Evolutionary conservation across 2,888 invertebrate species (phyloP).

Genomic region (Desoria tigrina): DNA sequence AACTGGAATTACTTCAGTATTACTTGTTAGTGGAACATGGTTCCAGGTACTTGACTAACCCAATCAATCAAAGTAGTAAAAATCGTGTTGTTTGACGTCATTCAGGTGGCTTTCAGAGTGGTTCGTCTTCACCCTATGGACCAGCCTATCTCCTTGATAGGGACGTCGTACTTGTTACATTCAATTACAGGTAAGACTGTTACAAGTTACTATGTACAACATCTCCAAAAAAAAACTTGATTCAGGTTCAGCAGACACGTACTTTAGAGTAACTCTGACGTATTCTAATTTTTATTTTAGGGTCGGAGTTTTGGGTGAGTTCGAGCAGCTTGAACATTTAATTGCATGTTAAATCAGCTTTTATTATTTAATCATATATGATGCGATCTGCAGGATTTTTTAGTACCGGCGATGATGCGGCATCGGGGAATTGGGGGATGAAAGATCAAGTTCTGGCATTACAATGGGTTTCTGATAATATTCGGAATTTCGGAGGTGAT

Average conservation of each 20-base stretch:
- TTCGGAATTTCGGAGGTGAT: constrained; percentile 12
- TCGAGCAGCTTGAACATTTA: too few species aligned
- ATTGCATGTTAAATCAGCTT: too few species aligned
- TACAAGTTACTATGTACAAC: too few species aligned
- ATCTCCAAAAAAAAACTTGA: too few species aligned
- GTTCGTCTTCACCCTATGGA: not conserved
- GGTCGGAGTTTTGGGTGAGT: not conserved
- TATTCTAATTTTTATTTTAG: not conserved
- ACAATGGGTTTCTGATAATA: constrained; percentile 10
- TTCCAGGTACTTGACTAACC: too few species aligned
- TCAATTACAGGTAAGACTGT: constrained; percentile 11
- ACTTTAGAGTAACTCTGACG: too few species aligned
- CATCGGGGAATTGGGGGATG: constrained; percentile 13
- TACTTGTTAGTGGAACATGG: too few species aligned
- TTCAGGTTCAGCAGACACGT: too few species aligned
- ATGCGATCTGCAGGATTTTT: constrained; percentile 11
- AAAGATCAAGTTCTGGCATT: constrained; percentile 14
- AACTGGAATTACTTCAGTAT: too few species aligned
- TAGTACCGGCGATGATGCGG: constrained; percentile 3
- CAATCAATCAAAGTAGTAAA: too few species aligned
- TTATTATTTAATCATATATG: not conserved
- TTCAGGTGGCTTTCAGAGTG: constrained; percentile 7
- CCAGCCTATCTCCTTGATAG: constrained; percentile 13
- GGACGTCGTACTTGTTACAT: constrained; percentile 9
- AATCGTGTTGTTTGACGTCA: not conserved